Base-by-base conservation (phyloP, 2,888 invertebrate species). In the Nematopogon swammerdamellus region DNA sequence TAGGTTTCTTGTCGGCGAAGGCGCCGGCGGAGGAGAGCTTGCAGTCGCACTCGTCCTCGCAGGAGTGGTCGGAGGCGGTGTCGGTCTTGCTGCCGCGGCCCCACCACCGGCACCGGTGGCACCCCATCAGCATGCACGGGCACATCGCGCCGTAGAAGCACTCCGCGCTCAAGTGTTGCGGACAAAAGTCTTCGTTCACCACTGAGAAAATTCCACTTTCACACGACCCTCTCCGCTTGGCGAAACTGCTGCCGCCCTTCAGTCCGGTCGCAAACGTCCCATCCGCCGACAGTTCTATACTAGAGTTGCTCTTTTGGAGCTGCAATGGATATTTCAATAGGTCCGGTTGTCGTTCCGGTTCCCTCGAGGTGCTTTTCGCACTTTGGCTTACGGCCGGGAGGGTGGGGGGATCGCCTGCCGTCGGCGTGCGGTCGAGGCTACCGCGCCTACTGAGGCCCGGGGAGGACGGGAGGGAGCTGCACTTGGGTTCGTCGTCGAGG, bases 121-220 rank as follows among this genome's bases (percentile, higher is more conserved):
- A 76, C 59, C 72, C 75, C 60, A 69, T 65, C 49, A 76, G 65
- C 57, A 71, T 65, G 63, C 76, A 76, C 2, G 77, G 70, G 53
- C 77, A 77, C 60, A 74, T 64, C 53, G 70, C 70, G 52, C 66
- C 69, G 57, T 62, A 64, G 53, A 58, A 58, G 51, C 64, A 61
- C 16, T 60, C 63, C 18, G 58, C 57, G 30, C 56, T 57, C 36
- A 60, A 63, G 58, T 74, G 75, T 56, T 65, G 71, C 50, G 70
- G 70, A 51, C 84, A 83, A 54, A 86, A 83, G 64, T 89, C 89
- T 64, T 89, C 90, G 61, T 91, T 91, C 54, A 91, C 89, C 59
- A 91, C 92, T 50, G 92, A 92, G 81, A 92, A 94, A 65, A 94
- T 93, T 18, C 94, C 94, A 57, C 91, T 91, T 68, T 94, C 94